Conservation (phyloP, 2,888 invertebrate genomes). For the Lypha dubia region DNA sequence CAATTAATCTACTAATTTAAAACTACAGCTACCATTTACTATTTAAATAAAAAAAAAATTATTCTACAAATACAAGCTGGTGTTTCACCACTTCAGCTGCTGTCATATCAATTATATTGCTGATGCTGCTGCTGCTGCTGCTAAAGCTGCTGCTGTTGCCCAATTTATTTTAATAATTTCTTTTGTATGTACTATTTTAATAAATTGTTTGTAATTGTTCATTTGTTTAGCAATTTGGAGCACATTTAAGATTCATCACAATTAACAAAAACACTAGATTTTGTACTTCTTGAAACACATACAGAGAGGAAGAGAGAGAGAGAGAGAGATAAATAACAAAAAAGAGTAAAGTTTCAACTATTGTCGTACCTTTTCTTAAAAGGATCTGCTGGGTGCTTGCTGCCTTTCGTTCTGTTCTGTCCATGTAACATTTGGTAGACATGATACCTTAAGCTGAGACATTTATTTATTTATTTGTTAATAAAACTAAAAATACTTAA, state of each 20-base stretch:
- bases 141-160: slow-evolving; percentile 25
- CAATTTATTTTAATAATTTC: slow-evolving; percentile 65
- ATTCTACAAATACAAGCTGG: slow-evolving; percentile 7
- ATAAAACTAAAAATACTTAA: slow-evolving; percentile 55
- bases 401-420: background rate
- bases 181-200: slow-evolving; percentile 43
- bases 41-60: background rate
- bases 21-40: slow-evolving; percentile 20
- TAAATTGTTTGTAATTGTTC: slow-evolving; percentile 69
- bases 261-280: slow-evolving; percentile 32
- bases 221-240: slow-evolving; percentile 49
- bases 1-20: slow-evolving; percentile 63
- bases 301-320: too few relatives aligned
- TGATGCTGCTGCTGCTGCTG: background rate
- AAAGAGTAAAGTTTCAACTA: slow-evolving; percentile 42
- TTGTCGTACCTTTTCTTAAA: slow-evolving; percentile 54
- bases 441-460: slow-evolving; percentile 63
- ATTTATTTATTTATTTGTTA: slow-evolving; percentile 63
- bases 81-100: slow-evolving; percentile 28
- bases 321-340: slow-evolving; percentile 1
- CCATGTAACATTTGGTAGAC: slow-evolving; percentile 60
- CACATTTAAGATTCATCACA: slow-evolving; percentile 47
- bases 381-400: background rate
- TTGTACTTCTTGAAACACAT: too few relatives aligned
- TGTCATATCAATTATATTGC: slow-evolving; percentile 11